These are phyloP conservation scores for Acheta domesticus DNA, from an alignment of 2,888 invertebrate genomes.

Conservation along the genomic window DNA sequence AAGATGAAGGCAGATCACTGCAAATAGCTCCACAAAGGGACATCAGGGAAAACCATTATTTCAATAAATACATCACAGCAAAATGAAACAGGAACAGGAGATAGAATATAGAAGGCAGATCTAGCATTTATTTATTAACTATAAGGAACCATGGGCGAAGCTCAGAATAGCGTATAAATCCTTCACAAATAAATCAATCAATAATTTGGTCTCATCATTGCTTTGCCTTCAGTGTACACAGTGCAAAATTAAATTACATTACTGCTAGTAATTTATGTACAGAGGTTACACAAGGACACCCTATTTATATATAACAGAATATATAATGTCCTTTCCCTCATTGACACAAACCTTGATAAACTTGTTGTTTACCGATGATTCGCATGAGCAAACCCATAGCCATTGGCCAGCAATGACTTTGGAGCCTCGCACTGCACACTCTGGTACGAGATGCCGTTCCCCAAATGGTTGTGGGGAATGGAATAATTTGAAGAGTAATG, in stretches of 20 bases:
- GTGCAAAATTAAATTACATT: no score
- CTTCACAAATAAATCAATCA: not conserved
- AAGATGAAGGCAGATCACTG: constrained; percentile 18
- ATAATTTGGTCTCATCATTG: not conserved
- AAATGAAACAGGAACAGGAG: not conserved
- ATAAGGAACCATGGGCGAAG: not conserved
- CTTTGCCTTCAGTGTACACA: not conserved
- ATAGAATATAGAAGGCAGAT: not conserved
- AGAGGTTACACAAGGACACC: not conserved
- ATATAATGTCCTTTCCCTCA: not conserved
- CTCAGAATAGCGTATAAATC: not conserved
- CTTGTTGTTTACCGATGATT: not conserved
- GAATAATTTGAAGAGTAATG: constrained; percentile 10
- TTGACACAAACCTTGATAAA: not conserved
- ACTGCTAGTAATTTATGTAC: not conserved
- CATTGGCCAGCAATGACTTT: constrained; percentile 5
- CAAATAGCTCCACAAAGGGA: not conserved
- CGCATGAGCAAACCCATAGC: not conserved
- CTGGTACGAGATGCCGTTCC: not conserved
- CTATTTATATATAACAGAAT: not conserved
- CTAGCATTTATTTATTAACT: not conserved
- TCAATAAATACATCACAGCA: not conserved
- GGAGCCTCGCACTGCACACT: constrained; percentile 1
- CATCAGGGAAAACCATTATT: not conserved
- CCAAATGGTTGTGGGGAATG: not conserved